Evolutionary conservation across 2,113 vertebrate genomes (phyloP).

Genomic region (Dasyprocta punctata): DNA sequence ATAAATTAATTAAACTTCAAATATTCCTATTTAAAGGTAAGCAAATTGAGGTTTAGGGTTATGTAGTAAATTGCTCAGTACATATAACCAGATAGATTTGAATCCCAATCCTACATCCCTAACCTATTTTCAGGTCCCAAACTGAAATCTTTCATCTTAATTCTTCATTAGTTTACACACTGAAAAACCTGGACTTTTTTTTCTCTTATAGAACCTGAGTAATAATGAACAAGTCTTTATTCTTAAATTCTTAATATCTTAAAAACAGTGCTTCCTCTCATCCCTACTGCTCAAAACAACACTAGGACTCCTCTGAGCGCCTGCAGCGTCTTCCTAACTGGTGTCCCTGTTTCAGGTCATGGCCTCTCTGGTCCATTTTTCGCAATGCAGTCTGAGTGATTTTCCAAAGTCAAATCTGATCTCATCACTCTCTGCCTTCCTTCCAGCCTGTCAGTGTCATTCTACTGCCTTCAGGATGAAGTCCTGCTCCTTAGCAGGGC

Average conservation of each 20-base stretch:
- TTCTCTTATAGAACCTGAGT: background rate
- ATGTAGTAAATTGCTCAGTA: background rate
- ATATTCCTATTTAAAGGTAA: background rate
- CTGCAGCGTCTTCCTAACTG: background rate
- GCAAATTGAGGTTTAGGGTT: background rate
- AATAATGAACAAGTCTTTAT: conserved; percentile 1
- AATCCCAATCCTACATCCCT: background rate
- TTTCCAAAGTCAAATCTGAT: conserved; percentile 62
- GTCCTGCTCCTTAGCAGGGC: background rate
- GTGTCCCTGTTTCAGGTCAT: background rate
- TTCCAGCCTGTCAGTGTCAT: conserved; percentile 31
- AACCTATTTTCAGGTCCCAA: background rate
- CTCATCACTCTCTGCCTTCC: conserved; percentile 33
- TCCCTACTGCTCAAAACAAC: background rate
- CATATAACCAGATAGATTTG: background rate
- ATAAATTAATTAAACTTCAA: background rate
- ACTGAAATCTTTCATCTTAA: background rate
- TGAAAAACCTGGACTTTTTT: background rate
- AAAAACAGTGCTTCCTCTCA: background rate
- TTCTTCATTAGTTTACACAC: background rate
- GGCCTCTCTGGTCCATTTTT: conserved; percentile 35
- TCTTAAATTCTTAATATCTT: background rate
- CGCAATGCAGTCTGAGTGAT: background rate
- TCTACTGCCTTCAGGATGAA: conserved; percentile 19
- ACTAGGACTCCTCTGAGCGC: background rate